These are phyloP conservation scores for Halictus ligatus DNA, from an alignment of 2,888 invertebrate genomes.

Conservation along the genomic window DNA sequence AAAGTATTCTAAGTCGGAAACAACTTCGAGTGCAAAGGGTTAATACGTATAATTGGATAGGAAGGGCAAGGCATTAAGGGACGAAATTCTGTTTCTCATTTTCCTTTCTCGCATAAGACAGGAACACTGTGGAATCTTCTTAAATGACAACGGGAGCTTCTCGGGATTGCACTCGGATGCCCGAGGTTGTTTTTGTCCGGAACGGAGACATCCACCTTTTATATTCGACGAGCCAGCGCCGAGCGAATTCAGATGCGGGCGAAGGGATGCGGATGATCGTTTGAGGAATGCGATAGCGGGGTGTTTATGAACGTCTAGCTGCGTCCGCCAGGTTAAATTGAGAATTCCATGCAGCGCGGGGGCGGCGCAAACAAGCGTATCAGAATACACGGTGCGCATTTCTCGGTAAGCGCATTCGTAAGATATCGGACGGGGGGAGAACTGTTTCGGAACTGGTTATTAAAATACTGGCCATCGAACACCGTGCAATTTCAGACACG, in stretches of 20 bases:
- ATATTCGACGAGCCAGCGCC: background rate
- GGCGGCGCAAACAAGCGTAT: constrained; percentile 51
- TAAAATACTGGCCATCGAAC: constrained; percentile 30
- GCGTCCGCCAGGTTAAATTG: constrained; percentile 54
- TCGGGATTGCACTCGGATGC: background rate
- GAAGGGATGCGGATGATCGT: constrained; percentile 30
- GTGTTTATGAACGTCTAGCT: constrained; percentile 64
- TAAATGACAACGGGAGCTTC: background rate
- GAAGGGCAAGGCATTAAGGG: background rate
- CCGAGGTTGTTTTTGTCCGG: background rate
- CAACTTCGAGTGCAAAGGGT: too few species aligned
- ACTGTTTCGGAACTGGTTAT: constrained; percentile 51
- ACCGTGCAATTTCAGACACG: constrained; percentile 5
- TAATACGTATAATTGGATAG: too few species aligned
- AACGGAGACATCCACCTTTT: background rate
- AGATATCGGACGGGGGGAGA: constrained; percentile 34
- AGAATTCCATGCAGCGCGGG: constrained; percentile 53
- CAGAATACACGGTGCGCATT: constrained; percentile 43
- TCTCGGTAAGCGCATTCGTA: constrained; percentile 40
- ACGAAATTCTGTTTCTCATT: background rate
- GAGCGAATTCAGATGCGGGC: constrained; percentile 10
- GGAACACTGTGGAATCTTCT: too few species aligned
- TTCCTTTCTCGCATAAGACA: background rate
- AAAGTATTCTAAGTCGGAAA: too few species aligned
- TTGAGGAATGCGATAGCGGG: constrained; percentile 62